phyloP scores from a whole-genome alignment of 2,888 invertebrate species.

The Heteromurus nitidus region DNA sequence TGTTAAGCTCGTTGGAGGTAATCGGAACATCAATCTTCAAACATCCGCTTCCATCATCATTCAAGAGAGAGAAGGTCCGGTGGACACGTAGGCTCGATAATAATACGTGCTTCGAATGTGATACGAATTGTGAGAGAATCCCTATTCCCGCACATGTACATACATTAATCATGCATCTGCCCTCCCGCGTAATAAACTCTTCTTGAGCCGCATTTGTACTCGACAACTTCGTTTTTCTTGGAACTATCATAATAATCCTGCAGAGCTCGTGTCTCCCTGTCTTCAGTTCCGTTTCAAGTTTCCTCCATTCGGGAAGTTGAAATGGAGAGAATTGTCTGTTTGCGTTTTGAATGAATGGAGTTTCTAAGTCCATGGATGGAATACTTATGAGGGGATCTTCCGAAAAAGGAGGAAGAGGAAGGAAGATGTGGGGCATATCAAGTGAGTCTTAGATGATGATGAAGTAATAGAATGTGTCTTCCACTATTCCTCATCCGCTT shows the following conservation, averaged over 20 bases:
- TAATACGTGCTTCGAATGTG: not conserved
- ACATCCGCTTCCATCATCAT: not conserved
- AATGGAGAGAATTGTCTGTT: too few species aligned
- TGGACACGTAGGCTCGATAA: not conserved
- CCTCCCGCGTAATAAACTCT: not conserved
- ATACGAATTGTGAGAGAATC: not conserved
- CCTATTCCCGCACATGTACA: not conserved
- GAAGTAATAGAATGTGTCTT: too few species aligned
- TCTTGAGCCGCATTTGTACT: too few species aligned
- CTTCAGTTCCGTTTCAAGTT: too few species aligned
- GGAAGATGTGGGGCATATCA: not conserved
- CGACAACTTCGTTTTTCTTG: too few species aligned
- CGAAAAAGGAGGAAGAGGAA: not conserved
- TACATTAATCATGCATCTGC: not conserved
- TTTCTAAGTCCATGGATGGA: not conserved
- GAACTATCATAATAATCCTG: too few species aligned
- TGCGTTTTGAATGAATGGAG: slow-evolving; percentile 1
- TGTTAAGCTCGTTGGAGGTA: not conserved
- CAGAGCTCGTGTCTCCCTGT: too few species aligned
- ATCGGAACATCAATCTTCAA: not conserved
- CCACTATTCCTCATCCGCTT: too few species aligned
- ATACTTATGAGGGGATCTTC: slow-evolving; percentile 12
- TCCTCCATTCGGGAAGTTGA: too few species aligned
- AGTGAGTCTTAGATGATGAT: too few species aligned
- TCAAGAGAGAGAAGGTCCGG: too few species aligned